Percentiles rank a stretch among this genome's conserved stretches.
These are phyloP conservation scores for Herpetotheres cachinnans DNA, from an alignment of 2,113 vertebrate genomes.

Conservation along the genomic window DNA sequence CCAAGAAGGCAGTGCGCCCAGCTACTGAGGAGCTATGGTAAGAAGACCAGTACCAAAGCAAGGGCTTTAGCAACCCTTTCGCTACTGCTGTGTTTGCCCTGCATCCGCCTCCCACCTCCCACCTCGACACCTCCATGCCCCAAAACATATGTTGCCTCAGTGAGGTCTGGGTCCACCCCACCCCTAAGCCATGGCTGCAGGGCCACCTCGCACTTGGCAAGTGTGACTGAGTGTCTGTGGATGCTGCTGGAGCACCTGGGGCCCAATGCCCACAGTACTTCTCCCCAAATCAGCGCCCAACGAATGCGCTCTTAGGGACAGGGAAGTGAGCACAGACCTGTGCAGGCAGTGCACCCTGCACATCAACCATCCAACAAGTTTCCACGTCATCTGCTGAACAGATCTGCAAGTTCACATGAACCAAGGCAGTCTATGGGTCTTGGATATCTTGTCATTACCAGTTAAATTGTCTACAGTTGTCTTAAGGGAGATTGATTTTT, in stretches of 20 bases:
- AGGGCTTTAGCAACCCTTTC: background rate
- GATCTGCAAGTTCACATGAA: background rate
- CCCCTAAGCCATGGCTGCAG: background rate
- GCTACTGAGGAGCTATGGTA: fast-evolving
- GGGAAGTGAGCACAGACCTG: fast-evolving
- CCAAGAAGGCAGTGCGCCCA: background rate
- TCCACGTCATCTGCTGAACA: background rate
- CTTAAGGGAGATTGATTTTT: background rate
- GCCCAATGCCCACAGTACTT: fast-evolving
- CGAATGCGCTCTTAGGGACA: fast-evolving
- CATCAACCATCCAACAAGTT: background rate
- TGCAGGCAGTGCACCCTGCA: background rate
- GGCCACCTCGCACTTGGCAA: fast-evolving
- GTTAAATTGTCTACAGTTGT: background rate
- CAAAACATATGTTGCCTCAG: background rate
- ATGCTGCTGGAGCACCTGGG: background rate
- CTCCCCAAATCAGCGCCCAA: background rate
- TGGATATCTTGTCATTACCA: background rate
- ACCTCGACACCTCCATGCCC: background rate
- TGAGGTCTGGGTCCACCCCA: background rate
- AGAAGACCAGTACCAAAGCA: background rate
- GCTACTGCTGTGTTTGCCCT: background rate
- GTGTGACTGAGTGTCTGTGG: background rate
- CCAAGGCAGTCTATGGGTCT: background rate
- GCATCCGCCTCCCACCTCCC: background rate